A percentile compares a stretch with the other conserved stretches of the same genome.
phyloP scores from a whole-genome alignment of 2,888 invertebrate genomes.

The Drosophila histrio region DNA sequence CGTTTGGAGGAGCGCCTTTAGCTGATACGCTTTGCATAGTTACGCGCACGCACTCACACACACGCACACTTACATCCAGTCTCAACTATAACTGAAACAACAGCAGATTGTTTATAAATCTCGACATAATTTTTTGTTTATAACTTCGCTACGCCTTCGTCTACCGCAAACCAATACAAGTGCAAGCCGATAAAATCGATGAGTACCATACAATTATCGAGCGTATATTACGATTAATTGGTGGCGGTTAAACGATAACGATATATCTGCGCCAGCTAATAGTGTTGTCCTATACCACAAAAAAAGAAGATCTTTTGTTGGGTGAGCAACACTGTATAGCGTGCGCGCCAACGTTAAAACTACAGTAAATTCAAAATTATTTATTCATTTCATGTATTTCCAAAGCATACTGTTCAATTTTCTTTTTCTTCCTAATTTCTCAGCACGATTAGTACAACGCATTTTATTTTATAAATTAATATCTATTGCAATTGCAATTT shows the following conservation, averaged over 20 bases:
- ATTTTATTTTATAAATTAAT: constrained; percentile 31
- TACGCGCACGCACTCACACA: constrained; percentile 26
- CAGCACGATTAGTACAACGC: constrained; percentile 13
- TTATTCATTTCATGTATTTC: neutral
- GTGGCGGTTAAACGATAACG: constrained; percentile 31
- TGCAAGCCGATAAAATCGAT: constrained; percentile 29
- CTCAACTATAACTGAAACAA: constrained; percentile 33
- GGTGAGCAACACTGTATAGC: neutral
- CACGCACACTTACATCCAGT: constrained; percentile 10
- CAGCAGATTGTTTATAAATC: constrained; percentile 42
- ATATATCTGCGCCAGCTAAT: neutral
- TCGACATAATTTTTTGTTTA: constrained; percentile 56
- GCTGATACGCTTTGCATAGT: constrained; percentile 60
- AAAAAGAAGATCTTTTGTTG: neutral
- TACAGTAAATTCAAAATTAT: neutral
- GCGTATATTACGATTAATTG: neutral
- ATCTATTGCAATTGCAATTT: constrained; percentile 19
- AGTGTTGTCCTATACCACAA: neutral
- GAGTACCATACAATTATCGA: constrained; percentile 1
- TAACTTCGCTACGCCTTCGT: constrained; percentile 51
- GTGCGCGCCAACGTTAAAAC: constrained; percentile 1
- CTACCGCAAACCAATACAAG: constrained; percentile 48
- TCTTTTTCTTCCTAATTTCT: constrained; percentile 7
- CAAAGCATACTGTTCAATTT: constrained; percentile 5
- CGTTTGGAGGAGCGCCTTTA: constrained; percentile 34